A percentile compares a stretch with the other conserved stretches of the same genome.
These are phyloP conservation scores for Emesis russula DNA, from an alignment of 2,888 invertebrate species.

Conservation along the genomic window DNA sequence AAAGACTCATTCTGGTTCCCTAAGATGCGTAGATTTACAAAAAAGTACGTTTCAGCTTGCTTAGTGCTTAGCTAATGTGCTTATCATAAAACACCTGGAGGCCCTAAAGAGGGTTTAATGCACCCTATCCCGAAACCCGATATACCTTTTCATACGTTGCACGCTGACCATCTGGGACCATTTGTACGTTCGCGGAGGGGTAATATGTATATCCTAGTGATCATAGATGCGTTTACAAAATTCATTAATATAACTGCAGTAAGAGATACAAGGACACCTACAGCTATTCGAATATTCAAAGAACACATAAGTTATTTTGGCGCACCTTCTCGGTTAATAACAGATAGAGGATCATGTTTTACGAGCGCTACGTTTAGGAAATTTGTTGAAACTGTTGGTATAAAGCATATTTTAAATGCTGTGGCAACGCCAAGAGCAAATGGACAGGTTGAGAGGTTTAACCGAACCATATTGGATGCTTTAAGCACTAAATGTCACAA, in stretches of 20 bases:
- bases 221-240: neutral
- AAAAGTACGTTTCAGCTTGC: neutral
- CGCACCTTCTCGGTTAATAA: neutral
- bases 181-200: neutral
- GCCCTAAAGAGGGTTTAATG: neutral
- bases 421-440: neutral
- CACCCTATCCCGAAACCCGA: neutral
- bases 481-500: neutral
- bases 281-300: neutral
- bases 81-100: slow-evolving; percentile 50
- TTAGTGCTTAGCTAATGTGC: slow-evolving; percentile 79
- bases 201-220: neutral
- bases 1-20: neutral
- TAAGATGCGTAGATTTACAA: neutral
- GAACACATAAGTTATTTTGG: neutral
- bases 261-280: neutral
- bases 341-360: neutral
- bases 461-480: neutral
- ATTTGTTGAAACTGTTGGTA: neutral
- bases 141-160: neutral
- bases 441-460: neutral
- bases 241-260: neutral
- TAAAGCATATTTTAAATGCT: neutral
- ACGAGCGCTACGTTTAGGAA: neutral
- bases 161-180: neutral